phyloP scores from a whole-genome alignment of 2,888 invertebrate species.

The Agriopis marginaria region DNA sequence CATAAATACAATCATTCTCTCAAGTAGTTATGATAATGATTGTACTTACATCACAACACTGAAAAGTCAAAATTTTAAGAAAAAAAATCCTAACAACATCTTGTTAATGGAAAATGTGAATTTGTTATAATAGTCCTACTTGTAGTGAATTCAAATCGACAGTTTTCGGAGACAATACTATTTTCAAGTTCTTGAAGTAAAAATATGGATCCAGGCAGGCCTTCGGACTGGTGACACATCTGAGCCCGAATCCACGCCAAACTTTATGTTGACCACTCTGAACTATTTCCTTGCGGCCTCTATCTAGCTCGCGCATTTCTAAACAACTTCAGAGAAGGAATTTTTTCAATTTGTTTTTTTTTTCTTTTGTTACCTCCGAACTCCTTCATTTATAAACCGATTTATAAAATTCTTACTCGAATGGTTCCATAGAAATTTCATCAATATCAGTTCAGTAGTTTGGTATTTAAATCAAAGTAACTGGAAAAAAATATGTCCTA shows the following conservation, averaged over 20 bases:
- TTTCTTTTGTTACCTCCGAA: too few species aligned
- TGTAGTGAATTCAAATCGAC: not conserved
- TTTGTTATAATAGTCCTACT: conserved; percentile 27
- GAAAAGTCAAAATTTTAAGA: conserved; percentile 5
- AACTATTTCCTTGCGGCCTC: not conserved
- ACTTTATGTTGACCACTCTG: not conserved
- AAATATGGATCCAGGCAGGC: not conserved
- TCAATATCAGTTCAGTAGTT: too few species aligned
- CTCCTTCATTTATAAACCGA: too few species aligned
- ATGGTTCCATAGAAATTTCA: too few species aligned
- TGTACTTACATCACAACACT: conserved; percentile 30
- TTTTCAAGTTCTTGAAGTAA: conserved; percentile 1
- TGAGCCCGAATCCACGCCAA: not conserved
- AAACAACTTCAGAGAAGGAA: too few species aligned
- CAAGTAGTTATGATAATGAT: conserved; percentile 5
- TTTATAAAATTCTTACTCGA: too few species aligned
- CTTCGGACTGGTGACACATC: not conserved
- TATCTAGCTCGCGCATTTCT: not conserved
- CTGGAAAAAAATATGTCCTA: too few species aligned
- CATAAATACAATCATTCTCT: conserved; percentile 15
- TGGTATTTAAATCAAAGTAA: too few species aligned
- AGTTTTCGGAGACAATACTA: not conserved
- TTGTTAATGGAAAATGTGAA: conserved; percentile 36
- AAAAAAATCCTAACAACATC: conserved; percentile 12
- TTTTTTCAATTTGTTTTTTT: too few species aligned